Conservation (phyloP, 2,113 vertebrate genomes). For the Choloepus hoffmanni region DNA sequence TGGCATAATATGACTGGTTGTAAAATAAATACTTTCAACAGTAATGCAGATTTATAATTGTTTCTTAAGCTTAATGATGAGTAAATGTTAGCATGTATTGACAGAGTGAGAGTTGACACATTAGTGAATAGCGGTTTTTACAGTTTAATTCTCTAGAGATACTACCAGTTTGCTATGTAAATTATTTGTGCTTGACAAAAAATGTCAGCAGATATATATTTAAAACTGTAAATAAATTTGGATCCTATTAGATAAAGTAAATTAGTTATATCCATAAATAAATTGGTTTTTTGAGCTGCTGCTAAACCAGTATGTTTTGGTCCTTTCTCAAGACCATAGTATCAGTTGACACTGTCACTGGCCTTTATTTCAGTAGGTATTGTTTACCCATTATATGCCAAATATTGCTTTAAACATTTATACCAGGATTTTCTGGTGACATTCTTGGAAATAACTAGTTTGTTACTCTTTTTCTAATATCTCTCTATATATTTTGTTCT, state of each 20-base stretch:
- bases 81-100: background rate
- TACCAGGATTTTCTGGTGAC: slow-evolving; percentile 7
- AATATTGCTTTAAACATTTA: slow-evolving; percentile 30
- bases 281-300: slow-evolving; percentile 27
- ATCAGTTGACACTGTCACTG: background rate
- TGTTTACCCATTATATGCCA: background rate
- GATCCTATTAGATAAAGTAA: background rate
- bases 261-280: slow-evolving; percentile 7
- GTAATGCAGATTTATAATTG: background rate
- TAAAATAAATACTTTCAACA: slow-evolving; percentile 15
- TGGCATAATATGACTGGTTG: background rate
- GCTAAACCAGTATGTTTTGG: background rate
- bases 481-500: background rate
- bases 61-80: slow-evolving; percentile 27
- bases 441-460: background rate
- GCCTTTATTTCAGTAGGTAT: slow-evolving; percentile 9
- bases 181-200: slow-evolving; percentile 55
- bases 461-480: slow-evolving; percentile 33
- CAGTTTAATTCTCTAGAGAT: background rate
- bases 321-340: slow-evolving; percentile 13
- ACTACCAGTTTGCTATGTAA: background rate
- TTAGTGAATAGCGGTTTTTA: slow-evolving; percentile 19
- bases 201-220: background rate
- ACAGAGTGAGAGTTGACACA: background rate
- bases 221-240: slow-evolving; percentile 12